phyloP scores from a whole-genome alignment of 2,888 invertebrate species.

The Rotaria macrura region DNA sequence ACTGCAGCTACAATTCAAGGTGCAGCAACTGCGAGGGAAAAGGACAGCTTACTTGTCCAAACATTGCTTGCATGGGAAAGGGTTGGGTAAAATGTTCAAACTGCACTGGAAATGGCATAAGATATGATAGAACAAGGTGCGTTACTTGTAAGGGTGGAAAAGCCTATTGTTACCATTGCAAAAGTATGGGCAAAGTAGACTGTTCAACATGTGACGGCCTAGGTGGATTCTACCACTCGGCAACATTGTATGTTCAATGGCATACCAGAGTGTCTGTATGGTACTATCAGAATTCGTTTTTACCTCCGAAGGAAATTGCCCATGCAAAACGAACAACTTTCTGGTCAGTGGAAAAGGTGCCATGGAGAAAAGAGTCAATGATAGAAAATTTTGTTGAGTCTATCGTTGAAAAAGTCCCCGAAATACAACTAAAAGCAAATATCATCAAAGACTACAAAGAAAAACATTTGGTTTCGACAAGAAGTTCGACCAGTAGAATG shows the following conservation, averaged over 20 bases:
- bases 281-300: neutral
- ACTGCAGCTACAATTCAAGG: neutral
- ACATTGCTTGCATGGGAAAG: neutral
- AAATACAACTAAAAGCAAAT: neutral
- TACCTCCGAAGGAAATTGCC: neutral
- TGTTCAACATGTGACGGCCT: neutral
- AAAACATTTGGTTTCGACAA: neutral
- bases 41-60: neutral
- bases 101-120: neutral
- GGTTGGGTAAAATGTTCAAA: no score
- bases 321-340: neutral
- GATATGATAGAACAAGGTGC: neutral
- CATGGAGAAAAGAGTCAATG: neutral
- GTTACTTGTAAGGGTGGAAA: neutral
- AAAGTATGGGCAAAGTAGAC: neutral
- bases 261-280: neutral
- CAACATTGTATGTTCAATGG: slow-evolving; percentile 6
- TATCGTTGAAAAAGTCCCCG: neutral
- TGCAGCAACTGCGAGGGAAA: neutral
- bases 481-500: neutral
- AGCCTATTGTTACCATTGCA: neutral
- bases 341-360: neutral
- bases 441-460: neutral
- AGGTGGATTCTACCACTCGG: neutral
- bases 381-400: neutral